These are phyloP conservation scores for pig (Sus scrofa) DNA, from an alignment of 2,113 vertebrate species.

Conservation along the genomic window DNA sequence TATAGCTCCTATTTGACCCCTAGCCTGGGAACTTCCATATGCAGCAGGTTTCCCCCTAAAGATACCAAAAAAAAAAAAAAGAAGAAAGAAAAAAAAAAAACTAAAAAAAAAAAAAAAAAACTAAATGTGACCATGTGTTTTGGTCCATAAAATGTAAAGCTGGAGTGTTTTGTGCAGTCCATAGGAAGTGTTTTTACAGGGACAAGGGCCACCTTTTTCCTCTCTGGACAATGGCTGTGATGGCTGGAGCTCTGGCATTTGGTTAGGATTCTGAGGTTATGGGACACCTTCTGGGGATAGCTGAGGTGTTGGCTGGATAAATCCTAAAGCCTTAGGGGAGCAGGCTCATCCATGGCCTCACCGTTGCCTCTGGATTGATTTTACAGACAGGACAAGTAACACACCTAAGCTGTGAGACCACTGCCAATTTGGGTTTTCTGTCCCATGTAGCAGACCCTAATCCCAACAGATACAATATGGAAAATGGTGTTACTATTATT, in stretches of 20 bases:
- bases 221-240: neutral
- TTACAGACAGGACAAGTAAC: neutral
- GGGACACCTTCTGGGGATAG: neutral
- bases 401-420: neutral
- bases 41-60: too few species aligned
- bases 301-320: neutral
- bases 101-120: too few species aligned
- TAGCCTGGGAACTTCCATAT: too few species aligned
- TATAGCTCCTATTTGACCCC: too few species aligned
- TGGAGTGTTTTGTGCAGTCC: neutral
- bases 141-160: neutral
- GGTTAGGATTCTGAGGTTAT: neutral
- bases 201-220: neutral
- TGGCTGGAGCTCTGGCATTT: neutral
- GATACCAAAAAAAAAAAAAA: too few species aligned
- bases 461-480: neutral
- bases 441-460: neutral
- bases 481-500: neutral
- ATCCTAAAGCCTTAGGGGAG: neutral
- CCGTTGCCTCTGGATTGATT: neutral
- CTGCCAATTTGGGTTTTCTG: neutral
- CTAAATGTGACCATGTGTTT: neutral
- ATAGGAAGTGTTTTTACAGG: neutral
- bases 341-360: rapidly evolving
- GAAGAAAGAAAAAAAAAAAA: too few species aligned